Conservation (phyloP, 2,797 vertebrate genomes). For the Lagocephalus sceleratus region DNA sequence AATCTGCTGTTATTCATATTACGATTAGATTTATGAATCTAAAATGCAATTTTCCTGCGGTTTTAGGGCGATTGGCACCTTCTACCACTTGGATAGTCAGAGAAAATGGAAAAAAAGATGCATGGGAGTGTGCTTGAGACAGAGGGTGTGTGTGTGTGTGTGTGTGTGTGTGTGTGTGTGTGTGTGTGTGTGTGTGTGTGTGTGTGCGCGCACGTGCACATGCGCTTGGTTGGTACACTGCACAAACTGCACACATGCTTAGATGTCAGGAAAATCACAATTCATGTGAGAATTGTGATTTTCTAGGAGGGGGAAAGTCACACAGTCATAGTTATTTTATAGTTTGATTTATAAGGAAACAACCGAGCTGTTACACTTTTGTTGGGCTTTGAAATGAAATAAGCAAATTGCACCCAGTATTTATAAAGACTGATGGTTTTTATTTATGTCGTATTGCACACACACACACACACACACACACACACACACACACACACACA, state of each 20-base stretch:
- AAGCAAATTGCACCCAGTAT: no score
- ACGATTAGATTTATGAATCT: constrained; percentile 70
- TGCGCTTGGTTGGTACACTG: no score
- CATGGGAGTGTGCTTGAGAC: constrained; percentile 38
- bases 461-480: no score
- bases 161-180: constrained; percentile 10
- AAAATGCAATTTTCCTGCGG: constrained; percentile 70
- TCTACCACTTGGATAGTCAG: constrained; percentile 56
- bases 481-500: no score
- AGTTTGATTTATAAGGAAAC: constrained; percentile 34
- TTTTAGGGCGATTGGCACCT: constrained; percentile 70
- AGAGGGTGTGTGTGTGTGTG: constrained; percentile 15
- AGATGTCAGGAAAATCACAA: neutral
- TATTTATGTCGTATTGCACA: no score
- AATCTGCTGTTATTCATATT: constrained; percentile 68
- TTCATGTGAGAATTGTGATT: constrained; percentile 28
- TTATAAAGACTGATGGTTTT: no score
- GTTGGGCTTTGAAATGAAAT: no score
- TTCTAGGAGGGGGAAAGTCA: constrained; percentile 36
- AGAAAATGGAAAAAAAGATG: constrained; percentile 56
- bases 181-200: constrained; percentile 9
- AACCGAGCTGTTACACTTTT: constrained; percentile 8
- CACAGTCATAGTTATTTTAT: no score
- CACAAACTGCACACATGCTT: constrained; percentile 11
- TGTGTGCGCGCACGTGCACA: no score